These are phyloP conservation scores for Epicauta chinensis DNA, from an alignment of 1,140 invertebrate species.

Conservation along the genomic window DNA sequence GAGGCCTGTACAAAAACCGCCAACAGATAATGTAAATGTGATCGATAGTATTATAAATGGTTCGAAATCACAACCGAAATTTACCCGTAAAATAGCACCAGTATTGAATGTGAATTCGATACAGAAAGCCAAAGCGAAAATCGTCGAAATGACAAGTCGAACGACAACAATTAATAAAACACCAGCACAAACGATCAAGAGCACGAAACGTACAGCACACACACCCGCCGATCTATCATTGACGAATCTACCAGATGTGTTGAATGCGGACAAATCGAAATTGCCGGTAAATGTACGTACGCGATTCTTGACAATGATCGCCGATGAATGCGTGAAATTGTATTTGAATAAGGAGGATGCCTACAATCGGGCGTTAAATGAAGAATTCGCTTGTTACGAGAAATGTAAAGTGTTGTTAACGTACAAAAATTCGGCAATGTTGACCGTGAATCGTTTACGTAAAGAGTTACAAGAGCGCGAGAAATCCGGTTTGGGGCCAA, in stretches of 20 bases:
- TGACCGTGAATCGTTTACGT: slow-evolving; percentile 66
- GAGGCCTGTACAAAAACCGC: slow-evolving; percentile 1
- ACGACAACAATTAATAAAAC: slow-evolving; percentile 47
- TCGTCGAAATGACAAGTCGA: slow-evolving; percentile 43
- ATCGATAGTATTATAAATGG: slow-evolving; percentile 6
- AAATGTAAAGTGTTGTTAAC: slow-evolving; percentile 71
- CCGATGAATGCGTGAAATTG: slow-evolving; percentile 79
- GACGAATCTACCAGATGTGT: slow-evolving; percentile 46
- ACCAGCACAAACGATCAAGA: slow-evolving; percentile 62
- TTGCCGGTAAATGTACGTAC: slow-evolving; percentile 78
- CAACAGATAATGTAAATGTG: slow-evolving; percentile 1
- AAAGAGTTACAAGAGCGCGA: slow-evolving; percentile 52
- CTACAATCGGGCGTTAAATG: slow-evolving; percentile 62
- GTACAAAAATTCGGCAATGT: slow-evolving; percentile 78
- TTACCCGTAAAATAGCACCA: slow-evolving; percentile 48
- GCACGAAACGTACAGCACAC: slow-evolving; percentile 62
- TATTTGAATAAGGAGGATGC: slow-evolving; percentile 64
- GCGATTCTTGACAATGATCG: slow-evolving; percentile 78
- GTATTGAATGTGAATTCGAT: slow-evolving; percentile 54
- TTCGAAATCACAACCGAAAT: slow-evolving; percentile 22
- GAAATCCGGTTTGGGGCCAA: slow-evolving; percentile 32
- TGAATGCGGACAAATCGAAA: slow-evolving; percentile 70
- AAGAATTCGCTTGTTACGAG: slow-evolving; percentile 72
- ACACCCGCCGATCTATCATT: slow-evolving; percentile 47
- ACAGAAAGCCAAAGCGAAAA: slow-evolving; percentile 52